These are phyloP conservation scores for Carpatolechia fugitivella DNA, from an alignment of 2,888 invertebrate species.

Conservation along the genomic window DNA sequence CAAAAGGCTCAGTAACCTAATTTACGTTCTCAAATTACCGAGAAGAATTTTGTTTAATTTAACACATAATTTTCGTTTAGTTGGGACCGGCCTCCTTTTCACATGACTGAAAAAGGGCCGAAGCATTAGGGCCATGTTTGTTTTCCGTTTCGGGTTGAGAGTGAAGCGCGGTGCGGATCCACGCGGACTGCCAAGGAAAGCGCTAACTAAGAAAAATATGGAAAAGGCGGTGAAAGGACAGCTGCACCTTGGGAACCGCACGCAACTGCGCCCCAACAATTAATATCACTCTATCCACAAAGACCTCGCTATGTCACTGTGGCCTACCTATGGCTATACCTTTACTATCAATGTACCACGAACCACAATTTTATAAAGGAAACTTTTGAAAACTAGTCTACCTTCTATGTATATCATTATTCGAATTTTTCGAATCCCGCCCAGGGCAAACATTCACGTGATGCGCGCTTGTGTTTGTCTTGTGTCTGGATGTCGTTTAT, in stretches of 20 bases:
- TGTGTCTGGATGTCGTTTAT: too few relatives aligned
- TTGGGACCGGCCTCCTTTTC: constrained; percentile 6
- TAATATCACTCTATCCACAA: constrained; percentile 52
- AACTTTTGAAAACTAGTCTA: too few relatives aligned
- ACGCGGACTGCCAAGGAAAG: not conserved
- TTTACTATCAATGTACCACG: too few relatives aligned
- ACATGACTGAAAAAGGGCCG: constrained; percentile 14
- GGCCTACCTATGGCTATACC: too few relatives aligned
- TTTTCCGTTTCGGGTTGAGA: constrained; percentile 11
- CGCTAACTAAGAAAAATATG: constrained; percentile 30
- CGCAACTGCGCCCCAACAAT: constrained; percentile 40
- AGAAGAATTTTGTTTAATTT: constrained; percentile 7
- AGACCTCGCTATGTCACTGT: too few relatives aligned
- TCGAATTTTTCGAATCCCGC: too few relatives aligned
- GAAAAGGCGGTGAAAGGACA: constrained; percentile 2
- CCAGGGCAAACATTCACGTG: too few relatives aligned
- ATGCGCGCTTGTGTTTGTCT: too few relatives aligned
- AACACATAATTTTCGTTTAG: constrained; percentile 1
- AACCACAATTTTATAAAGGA: too few relatives aligned
- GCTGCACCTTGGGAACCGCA: constrained; percentile 12
- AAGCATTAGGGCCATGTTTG: constrained; percentile 3
- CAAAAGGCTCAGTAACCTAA: not conserved
- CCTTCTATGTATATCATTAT: too few relatives aligned
- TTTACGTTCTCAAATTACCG: not conserved
- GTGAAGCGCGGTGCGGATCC: not conserved